Evolutionary conservation across 1,140 invertebrate species (phyloP).

Genomic region (Philaenus spumarius): DNA sequence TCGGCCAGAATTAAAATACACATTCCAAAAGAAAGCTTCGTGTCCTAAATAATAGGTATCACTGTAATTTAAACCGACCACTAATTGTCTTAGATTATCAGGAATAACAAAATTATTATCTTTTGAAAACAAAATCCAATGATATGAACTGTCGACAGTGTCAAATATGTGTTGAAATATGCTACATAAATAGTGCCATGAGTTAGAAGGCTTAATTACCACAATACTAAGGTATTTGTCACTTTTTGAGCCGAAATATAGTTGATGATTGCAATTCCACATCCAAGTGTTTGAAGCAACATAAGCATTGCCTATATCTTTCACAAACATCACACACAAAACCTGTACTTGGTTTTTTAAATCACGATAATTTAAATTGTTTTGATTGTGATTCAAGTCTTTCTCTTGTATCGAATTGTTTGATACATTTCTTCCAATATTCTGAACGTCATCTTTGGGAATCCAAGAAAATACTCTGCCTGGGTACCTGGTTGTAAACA

Average conservation of each 20-base stretch:
- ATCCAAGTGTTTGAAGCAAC: constrained; percentile 27
- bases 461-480: too few relatives aligned
- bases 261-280: constrained; percentile 19
- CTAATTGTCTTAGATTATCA: constrained; percentile 29
- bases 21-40: constrained; percentile 25
- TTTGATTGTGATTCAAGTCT: too few relatives aligned
- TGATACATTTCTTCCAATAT: too few relatives aligned
- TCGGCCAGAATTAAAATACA: constrained; percentile 23
- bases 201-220: constrained; percentile 14
- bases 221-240: constrained; percentile 16
- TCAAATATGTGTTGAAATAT: constrained; percentile 17
- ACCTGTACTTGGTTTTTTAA: constrained; percentile 21
- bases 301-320: constrained; percentile 21
- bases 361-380: not conserved
- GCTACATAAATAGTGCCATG: constrained; percentile 29
- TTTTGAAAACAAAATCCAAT: constrained; percentile 28
- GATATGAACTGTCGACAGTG: constrained; percentile 1
- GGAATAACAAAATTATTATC: constrained; percentile 29
- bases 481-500: too few relatives aligned
- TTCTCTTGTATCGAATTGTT: too few relatives aligned
- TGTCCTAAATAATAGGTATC: constrained; percentile 28
- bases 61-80: constrained; percentile 22
- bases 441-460: too few relatives aligned
- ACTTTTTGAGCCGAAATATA: constrained; percentile 16
- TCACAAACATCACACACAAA: constrained; percentile 26